Conservation (phyloP, 92 coral and sea anemone species). For the Porites divaricata region DNA sequence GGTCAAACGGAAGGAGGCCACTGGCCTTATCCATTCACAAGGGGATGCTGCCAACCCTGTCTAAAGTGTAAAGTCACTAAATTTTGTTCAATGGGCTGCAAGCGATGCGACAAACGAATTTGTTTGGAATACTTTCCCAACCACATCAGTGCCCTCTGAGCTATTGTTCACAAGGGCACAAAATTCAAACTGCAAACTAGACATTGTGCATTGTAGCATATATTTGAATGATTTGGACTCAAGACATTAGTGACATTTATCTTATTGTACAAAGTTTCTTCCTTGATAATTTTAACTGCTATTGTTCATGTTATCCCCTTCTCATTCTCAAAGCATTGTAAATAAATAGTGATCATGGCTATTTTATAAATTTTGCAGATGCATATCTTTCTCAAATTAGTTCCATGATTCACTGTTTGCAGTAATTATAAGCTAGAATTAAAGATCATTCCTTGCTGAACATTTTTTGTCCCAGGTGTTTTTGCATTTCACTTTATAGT, state of each 20-base stretch:
- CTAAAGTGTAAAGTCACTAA: constrained; percentile 9
- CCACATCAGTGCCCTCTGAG: background rate
- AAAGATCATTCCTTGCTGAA: constrained; percentile 9
- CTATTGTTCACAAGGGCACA: background rate
- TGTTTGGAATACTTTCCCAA: constrained; percentile 27
- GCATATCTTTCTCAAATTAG: background rate
- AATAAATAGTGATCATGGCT: background rate
- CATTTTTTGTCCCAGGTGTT: constrained; percentile 7
- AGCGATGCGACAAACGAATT: constrained; percentile 13
- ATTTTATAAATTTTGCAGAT: background rate
- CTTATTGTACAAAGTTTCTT: background rate
- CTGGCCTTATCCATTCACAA: constrained; percentile 47
- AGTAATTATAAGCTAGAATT: background rate
- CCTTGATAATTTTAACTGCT: background rate
- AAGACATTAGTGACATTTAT: constrained; percentile 12
- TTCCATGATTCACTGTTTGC: background rate
- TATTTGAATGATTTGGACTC: background rate
- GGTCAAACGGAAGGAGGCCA: constrained; percentile 46
- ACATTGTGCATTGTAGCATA: background rate
- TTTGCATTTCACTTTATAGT: background rate
- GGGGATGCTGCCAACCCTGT: constrained; percentile 45
- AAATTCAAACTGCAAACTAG: constrained; percentile 6
- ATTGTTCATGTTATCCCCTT: background rate
- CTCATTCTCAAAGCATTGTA: background rate
- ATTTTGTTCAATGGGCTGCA: constrained; percentile 32